Conservation (phyloP, 2,888 invertebrate species). For the Mythimna lalbum region DNA sequence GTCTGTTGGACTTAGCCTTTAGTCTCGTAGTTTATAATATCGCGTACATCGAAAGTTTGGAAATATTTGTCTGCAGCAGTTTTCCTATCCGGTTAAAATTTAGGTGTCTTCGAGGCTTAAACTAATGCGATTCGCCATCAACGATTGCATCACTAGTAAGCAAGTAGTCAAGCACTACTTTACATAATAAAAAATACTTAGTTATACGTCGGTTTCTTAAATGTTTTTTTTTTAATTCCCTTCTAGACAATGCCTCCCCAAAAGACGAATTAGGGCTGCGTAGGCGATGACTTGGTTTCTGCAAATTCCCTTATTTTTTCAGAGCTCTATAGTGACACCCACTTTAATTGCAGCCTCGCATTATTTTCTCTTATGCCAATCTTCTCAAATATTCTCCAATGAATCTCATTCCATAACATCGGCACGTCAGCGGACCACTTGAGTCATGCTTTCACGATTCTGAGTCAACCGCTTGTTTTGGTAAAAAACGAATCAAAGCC, state of each 20-base stretch:
- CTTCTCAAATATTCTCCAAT: conserved; percentile 21
- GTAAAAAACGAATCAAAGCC: conserved; percentile 60
- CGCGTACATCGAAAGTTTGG: too few relatives aligned
- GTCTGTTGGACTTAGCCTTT: too few relatives aligned
- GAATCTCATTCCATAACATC: conserved; percentile 36
- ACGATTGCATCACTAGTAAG: too few relatives aligned
- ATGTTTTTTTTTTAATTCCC: background rate
- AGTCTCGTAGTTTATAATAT: too few relatives aligned
- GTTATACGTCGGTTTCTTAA: background rate
- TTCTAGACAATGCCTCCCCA: too few relatives aligned
- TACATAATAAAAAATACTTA: background rate
- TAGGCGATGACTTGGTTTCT: too few relatives aligned
- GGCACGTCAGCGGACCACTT: conserved; percentile 41
- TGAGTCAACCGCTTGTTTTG: conserved; percentile 72
- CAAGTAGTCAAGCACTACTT: too few relatives aligned
- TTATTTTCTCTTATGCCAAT: background rate
- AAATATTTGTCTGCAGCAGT: too few relatives aligned
- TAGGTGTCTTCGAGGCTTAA: too few relatives aligned
- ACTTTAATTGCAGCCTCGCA: background rate
- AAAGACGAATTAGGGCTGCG: background rate
- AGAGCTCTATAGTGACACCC: background rate
- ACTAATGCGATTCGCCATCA: too few relatives aligned
- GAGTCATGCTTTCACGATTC: conserved; percentile 71
- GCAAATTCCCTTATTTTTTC: too few relatives aligned
- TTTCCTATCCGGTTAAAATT: too few relatives aligned